Evolutionary conservation across 2,888 invertebrate genomes (phyloP), one percentile per base, ranked within the genome.

Genomic region (Cryptocephalus moraei): DNA sequence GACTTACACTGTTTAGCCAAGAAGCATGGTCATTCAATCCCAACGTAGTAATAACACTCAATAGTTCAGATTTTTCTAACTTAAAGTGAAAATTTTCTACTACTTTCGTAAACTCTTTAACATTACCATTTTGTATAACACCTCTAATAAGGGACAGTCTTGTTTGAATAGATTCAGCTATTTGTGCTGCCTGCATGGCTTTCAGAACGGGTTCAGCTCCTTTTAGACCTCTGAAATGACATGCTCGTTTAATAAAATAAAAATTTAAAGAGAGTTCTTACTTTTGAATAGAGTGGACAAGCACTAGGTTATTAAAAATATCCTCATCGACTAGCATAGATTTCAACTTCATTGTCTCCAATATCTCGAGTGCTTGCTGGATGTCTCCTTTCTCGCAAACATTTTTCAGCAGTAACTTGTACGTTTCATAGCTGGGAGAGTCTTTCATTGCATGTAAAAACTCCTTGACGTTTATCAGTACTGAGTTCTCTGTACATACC

Each of bases 291-390:
- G 77, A 75, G 62, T 83, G 77, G 9, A 77, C 79, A 46, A 80
- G 62, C 9, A 84, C 74, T 0, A 86, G 68, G 0, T 76, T 73
- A 56, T 79, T 78, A 45, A 81, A 81, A 13, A 79, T 68, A 48
- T 66, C 69, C 56, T 80, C 79, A n/a, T 76, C 77, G 0, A 79
- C 69, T 1, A 78, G 66, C 40, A 77, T 64, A 1, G 69, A 69
- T 12, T 69, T 66, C 1, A 71, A 60, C 56, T 80, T 80, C 78
- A 84, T 83, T 41, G 76, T 74, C 1, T 76, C 68, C 46, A 85
- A 68, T 8, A 84, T 69, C 56, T 76, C 74, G 10, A 73, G 68
- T 0, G 78, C 74, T 59, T 79, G 75, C 33, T 75, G 71, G 12
- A 79, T 62, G 57, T 82, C 75, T 10, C 81, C 83, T 32, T 56